Conservation (phyloP, 2,113 vertebrate genomes). For the Cinclus cinclus region DNA sequence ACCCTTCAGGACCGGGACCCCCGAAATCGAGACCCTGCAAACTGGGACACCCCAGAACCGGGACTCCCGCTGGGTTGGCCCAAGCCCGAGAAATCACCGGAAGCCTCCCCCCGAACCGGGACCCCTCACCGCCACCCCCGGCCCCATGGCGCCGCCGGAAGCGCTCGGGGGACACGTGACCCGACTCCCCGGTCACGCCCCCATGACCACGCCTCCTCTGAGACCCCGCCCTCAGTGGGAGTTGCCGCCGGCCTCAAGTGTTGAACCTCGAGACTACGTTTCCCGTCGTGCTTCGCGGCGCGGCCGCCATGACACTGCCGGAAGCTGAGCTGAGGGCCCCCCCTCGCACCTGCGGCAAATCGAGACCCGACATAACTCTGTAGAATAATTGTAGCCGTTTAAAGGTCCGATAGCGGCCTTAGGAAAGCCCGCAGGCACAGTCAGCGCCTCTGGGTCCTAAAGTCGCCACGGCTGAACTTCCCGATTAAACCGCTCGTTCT, state of each 20-base stretch:
- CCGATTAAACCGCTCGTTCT: background rate
- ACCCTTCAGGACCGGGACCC: no score
- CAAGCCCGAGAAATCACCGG: no score
- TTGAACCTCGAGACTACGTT: background rate
- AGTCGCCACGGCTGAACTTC: no score
- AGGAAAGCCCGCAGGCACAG: no score
- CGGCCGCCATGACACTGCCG: background rate
- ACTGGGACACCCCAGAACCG: no score
- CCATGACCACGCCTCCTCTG: fast-evolving
- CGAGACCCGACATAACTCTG: fast-evolving
- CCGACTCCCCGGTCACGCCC: background rate
- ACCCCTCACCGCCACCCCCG: background rate
- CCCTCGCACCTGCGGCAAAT: no score
- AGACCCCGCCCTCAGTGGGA: background rate
- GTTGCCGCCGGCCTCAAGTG: fast-evolving
- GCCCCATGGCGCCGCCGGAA: background rate
- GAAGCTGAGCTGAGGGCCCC: background rate
- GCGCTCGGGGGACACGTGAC: background rate
- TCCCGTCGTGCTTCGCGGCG: background rate
- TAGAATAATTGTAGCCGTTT: no score
- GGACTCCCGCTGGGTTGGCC: no score
- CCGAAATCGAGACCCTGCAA: no score
- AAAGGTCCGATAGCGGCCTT: background rate
- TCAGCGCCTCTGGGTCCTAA: no score
- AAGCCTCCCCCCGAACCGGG: no score